Evolutionary conservation across 2,113 vertebrate genomes (phyloP), one percentile per base, ranked within the genome.

Genomic region (Amphiprion ocellaris): DNA sequence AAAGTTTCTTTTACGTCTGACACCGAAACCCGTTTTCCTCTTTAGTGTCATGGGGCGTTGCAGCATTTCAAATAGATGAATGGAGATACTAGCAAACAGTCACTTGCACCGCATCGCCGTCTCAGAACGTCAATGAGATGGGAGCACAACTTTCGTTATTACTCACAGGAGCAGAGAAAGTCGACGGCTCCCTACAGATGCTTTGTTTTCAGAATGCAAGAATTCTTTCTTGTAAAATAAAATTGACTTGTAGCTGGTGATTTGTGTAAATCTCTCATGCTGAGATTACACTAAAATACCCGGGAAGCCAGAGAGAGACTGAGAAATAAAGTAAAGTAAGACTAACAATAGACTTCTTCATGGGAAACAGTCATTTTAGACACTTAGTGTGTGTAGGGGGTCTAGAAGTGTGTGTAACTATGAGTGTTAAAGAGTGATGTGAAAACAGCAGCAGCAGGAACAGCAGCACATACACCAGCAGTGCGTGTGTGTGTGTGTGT

Each of bases 131-230:
- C 80, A 79, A 63, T 84, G 79, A 64, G 74, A 71, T 74, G 70
- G 58, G 70, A 79, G 61, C 59, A 58, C 63, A 50, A 74, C 81
- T 86, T 52, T 81, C 19, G 7, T 3, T 87, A 65, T 88, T 81
- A 88, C 54, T 90, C 84, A 89, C 9, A 41, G 49, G 68, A 61
- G 44, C 56, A 66, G 73, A 79, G 88, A 90, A 89, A 87, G 87
- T 78, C 52, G 78, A 71, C 19, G 10, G 17, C 54, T 59, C 33
- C 19, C 50, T 24, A 24, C 53, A 54, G 75, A 47, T n/a, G 56
- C 64, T 74, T 26, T 16, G 28, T 39, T 66, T 74, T 53, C 55
- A 15, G 37, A 37, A 5, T 39, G 46, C 8, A 26, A 47, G 14
- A 56, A 39, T 1, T 0, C 16, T 24, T 0, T 4, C 21, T 26